These are phyloP conservation scores for Epinotia bilunana DNA, from an alignment of 2,888 invertebrate species.

Conservation along the genomic window DNA sequence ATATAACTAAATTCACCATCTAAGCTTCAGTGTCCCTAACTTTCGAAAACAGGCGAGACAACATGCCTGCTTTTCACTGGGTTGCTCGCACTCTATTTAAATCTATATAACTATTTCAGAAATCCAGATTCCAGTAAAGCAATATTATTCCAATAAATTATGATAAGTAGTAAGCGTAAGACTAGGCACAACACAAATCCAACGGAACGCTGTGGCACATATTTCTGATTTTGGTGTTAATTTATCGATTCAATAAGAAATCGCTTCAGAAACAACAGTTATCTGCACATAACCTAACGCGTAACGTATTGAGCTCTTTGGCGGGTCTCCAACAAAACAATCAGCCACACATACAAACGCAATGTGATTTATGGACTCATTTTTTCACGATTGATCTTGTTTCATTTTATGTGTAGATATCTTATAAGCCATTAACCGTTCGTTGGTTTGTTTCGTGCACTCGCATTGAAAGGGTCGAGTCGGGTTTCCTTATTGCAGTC, in stretches of 20 bases:
- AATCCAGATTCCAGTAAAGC: no score
- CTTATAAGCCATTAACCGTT: constrained; percentile 56
- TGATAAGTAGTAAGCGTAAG: background rate
- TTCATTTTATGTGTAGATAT: constrained; percentile 53
- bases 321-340: constrained; percentile 75
- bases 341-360: constrained; percentile 71
- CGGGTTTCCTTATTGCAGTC: constrained; percentile 43
- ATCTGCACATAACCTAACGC: constrained; percentile 50
- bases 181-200: background rate
- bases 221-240: constrained; percentile 14
- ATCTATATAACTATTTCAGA: no score
- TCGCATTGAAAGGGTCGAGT: constrained; percentile 40
- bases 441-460: constrained; percentile 57
- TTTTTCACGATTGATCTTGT: constrained; percentile 50
- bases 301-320: constrained; percentile 66
- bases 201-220: background rate
- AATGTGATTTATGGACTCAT: constrained; percentile 67
- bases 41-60: no score
- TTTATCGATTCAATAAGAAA: constrained; percentile 23
- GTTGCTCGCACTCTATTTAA: no score
- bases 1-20: no score
- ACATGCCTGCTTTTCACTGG: background rate
- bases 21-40: no score
- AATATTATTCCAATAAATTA: no score
- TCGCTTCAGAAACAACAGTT: constrained; percentile 18